Conservation (phyloP, 2,797 vertebrate species). For the Discoglossus pictus region DNA sequence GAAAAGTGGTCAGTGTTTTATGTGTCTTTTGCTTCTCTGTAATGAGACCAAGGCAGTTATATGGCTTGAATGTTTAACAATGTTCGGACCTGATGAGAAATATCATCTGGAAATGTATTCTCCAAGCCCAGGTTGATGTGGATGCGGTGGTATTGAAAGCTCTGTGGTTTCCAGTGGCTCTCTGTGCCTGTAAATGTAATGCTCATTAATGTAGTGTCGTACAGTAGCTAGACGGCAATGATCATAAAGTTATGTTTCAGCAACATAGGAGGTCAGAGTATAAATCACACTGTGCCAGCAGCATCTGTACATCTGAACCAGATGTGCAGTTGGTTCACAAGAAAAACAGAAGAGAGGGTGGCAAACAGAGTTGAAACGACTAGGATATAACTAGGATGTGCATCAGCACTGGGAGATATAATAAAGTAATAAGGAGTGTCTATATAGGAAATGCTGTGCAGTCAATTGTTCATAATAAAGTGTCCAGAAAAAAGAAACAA, state of each 20-base stretch:
- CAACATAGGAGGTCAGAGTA: neutral
- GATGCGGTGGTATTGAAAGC: conserved; percentile 18
- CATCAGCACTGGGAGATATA: too few species aligned
- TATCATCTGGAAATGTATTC: conserved; percentile 19
- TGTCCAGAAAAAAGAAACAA: too few species aligned
- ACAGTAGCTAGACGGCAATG: neutral
- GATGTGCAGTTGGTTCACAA: too few species aligned
- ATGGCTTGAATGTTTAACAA: conserved; percentile 11
- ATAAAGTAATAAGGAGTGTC: too few species aligned
- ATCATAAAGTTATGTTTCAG: neutral
- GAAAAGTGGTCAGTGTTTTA: too few species aligned
- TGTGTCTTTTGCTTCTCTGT: too few species aligned
- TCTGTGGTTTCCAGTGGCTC: conserved; percentile 17
- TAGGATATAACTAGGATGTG: too few species aligned
- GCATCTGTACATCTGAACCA: too few species aligned
- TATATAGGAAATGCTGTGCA: too few species aligned
- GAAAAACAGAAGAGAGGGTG: too few species aligned
- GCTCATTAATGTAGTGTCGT: conserved; percentile 15
- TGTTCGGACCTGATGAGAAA: conserved; percentile 22
- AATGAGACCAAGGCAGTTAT: neutral
- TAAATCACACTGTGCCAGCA: neutral
- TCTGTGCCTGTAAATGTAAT: conserved; percentile 24
- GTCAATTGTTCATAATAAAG: too few species aligned
- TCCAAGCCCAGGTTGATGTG: conserved; percentile 8
- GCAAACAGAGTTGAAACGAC: too few species aligned